Base-by-base conservation (phyloP, 2,888 invertebrate species). In the Tromatobia lineatoria region DNA sequence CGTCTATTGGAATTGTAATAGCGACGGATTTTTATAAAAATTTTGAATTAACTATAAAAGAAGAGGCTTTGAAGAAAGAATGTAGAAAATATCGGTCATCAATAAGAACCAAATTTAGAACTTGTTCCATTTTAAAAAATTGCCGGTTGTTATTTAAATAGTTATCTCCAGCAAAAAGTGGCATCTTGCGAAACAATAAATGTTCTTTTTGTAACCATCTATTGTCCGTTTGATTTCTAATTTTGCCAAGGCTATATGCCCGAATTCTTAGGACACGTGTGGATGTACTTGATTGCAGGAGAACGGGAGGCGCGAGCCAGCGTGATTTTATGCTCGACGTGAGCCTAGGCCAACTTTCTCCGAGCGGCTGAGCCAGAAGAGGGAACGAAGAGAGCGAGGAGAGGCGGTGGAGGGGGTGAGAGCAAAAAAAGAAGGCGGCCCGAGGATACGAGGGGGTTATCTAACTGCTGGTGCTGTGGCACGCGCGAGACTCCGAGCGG, bases 291-390 rank as follows among this genome's bases (percentile, higher is more conserved):
- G 59, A 74, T 25, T n/a, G 52, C 11, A 50, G 15, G 66, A 38
- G 42, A 80, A 50, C 80, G 78, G 61, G 66, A 69, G 52, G 82
- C 70, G 76, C 50, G 76, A 77, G 50, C 57, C 83, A 86, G 80
- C 83, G 86, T 83, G 89, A 90, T 91, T 91, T 90, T 89, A 90
- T 88, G 89, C 88, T 89, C 86, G 84, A 89, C 81, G 88, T 86
- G 80, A 85, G 87, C 86, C 88, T 90, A 89, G 89, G 86, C 87
- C 87, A 90, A 91, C 91, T 91, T 91, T 91, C 91, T 91, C 91
- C 86, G 82, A 52, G 85, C 67, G 84, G 82, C 82, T 85, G 89
- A 87, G 87, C 82, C 83, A 85, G 87, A 69, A 54, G 64, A 70
- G 71, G 38, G 61, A 81, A 71, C 45, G 29, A 47, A n/a, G 52